Evolutionary conservation across 2,113 vertebrate genomes (phyloP), one percentile per base, ranked within the genome.

Genomic region (Leptobrachium ailaonicum): DNA sequence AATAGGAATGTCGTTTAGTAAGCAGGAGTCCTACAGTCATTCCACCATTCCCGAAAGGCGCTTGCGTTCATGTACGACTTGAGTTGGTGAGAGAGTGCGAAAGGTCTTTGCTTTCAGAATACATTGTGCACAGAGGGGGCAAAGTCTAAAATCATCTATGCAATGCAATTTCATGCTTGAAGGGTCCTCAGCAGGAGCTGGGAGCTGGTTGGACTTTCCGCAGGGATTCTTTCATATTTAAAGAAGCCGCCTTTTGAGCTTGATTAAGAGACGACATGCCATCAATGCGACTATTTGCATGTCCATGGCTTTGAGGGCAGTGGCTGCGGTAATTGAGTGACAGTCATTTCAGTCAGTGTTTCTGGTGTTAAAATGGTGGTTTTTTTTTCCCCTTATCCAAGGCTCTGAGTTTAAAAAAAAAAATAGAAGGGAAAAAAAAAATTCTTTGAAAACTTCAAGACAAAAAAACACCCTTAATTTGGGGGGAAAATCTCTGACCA

Each of bases 121-220:
- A n/a, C 47, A 54, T 53, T 66, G 41, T 73, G 56, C 47, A 66
- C 47, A 63, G 47, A 20, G 62, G 77, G 47, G 64, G 47, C 13
- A 50, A 4, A 58, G 45, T 20, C 1, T 56, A 56, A 70, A 79
- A 66, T 66, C 8, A 41, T 32, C 53, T 44, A 32, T 45, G 50
- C 77, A 67, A 56, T 41, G 44, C 71, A 66, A 79, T 80, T 80
- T 73, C 71, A 80, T 64, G 77, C 77, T 67, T 6, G 70, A 53
- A 58, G 62, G 32, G 32, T 42, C 44, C 41, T 47, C 54, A 53
- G 70, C 53, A 66, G 71, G 77, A 44, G 71, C 63, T 40, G 12
- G 43, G 14, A 66, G 71, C 64, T 70, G 41, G 76, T 2, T 43
- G 53, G 77, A 73, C 71, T 80, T 73, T 80, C 70, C 64, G 42